Conservation (phyloP, 2,113 vertebrate genomes). For the Sinocyclocheilus maitianheensis region DNA sequence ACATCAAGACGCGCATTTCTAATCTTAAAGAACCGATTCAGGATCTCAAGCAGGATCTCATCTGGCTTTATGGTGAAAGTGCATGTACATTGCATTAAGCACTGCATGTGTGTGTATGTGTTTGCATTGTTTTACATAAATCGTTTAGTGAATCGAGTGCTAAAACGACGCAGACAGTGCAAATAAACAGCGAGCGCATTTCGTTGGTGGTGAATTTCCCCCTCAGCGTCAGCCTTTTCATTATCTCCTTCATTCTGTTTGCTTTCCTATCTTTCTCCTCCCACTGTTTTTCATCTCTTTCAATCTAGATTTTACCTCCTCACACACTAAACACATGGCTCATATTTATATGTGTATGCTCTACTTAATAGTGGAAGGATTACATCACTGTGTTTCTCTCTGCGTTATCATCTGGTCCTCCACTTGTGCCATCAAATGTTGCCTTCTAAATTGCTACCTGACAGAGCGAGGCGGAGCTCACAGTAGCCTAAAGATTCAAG, state of each 20-base stretch:
- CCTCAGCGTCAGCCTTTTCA: neutral
- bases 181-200: neutral
- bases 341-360: neutral
- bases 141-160: neutral
- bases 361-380: neutral
- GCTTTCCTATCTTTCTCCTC: neutral
- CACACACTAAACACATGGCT: neutral
- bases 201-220: neutral
- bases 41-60: neutral
- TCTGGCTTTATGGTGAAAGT: neutral
- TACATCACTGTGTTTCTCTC: slow-evolving; percentile 4
- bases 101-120: neutral
- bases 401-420: slow-evolving; percentile 56
- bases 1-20: neutral
- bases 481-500: slow-evolving; percentile 36
- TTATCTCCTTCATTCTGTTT: neutral
- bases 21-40: too few relatives aligned
- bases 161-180: neutral
- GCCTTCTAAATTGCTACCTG: slow-evolving; percentile 67
- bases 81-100: neutral
- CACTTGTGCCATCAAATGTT: slow-evolving; percentile 53
- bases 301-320: neutral
- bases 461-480: slow-evolving; percentile 47
- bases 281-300: neutral
- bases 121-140: neutral